Conservation (phyloP, 2,113 vertebrate genomes). For the Lampris incognitus region DNA sequence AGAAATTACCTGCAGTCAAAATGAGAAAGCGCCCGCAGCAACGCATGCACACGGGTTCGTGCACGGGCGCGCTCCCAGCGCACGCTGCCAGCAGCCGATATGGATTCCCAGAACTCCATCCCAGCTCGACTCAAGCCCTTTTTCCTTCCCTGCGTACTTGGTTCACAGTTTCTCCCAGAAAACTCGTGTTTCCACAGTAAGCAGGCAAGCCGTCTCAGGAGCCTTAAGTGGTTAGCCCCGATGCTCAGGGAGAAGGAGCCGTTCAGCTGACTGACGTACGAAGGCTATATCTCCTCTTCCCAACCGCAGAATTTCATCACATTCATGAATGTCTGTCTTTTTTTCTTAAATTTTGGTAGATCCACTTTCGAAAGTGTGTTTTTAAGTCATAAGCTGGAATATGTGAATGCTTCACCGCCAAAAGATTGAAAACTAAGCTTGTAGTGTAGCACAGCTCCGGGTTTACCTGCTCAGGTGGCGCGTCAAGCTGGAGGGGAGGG, state of each 20-base stretch:
- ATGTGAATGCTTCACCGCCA: slow-evolving; percentile 61
- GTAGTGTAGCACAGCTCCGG: slow-evolving; percentile 62
- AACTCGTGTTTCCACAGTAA: slow-evolving; percentile 13
- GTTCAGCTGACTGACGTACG: slow-evolving; percentile 53
- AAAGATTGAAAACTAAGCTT: slow-evolving; percentile 71
- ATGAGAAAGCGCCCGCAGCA: slow-evolving; percentile 45
- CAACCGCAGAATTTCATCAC: slow-evolving; percentile 51
- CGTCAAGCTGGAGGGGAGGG: slow-evolving; percentile 70
- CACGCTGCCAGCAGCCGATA: slow-evolving; percentile 11
- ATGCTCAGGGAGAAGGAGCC: slow-evolving; percentile 26
- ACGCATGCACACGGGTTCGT: slow-evolving; percentile 46
- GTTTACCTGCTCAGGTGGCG: slow-evolving; percentile 56
- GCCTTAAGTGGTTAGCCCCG: slow-evolving; percentile 15
- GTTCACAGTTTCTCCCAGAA: too few relatives aligned
- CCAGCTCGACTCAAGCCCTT: too few relatives aligned
- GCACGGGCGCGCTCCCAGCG: background rate
- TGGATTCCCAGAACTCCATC: too few relatives aligned
- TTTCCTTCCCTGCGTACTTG: background rate
- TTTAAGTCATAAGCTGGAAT: slow-evolving; percentile 54
- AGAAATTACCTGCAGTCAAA: slow-evolving; percentile 54
- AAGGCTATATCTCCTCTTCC: slow-evolving; percentile 43
- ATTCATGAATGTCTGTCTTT: slow-evolving; percentile 51
- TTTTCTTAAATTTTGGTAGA: slow-evolving; percentile 23
- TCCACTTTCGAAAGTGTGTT: slow-evolving; percentile 53
- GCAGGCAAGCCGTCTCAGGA: slow-evolving; percentile 16